These are phyloP conservation scores for Spodoptera exigua DNA, from an alignment of 2,888 invertebrate species.

Conservation along the genomic window DNA sequence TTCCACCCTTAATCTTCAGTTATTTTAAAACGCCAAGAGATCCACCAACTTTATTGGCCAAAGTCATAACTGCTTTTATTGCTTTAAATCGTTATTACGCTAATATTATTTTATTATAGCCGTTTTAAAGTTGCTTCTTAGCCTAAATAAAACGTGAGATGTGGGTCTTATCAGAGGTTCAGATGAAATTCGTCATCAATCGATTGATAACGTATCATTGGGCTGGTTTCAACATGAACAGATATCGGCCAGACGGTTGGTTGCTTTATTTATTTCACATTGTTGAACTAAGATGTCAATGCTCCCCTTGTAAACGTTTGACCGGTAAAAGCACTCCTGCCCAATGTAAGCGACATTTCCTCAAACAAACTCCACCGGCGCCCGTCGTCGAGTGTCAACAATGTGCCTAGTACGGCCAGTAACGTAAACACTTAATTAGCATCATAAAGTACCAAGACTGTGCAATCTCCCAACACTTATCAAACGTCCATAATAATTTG, in stretches of 20 bases:
- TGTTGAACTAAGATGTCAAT: constrained; percentile 62
- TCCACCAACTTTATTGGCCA: constrained; percentile 83
- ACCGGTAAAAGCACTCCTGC: constrained; percentile 71
- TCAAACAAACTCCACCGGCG: constrained; percentile 67
- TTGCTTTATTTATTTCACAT: constrained; percentile 56
- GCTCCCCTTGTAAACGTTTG: constrained; percentile 63
- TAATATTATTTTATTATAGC: constrained; percentile 83
- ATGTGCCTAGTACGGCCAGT: constrained; percentile 63
- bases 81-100: constrained; percentile 84
- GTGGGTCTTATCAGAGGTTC: constrained; percentile 70
- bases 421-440: constrained; percentile 87
- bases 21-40: constrained; percentile 84
- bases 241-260: constrained; percentile 57
- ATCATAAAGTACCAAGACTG: constrained; percentile 86
- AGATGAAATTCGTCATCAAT: constrained; percentile 69
- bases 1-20: constrained; percentile 85
- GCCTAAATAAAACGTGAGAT: constrained; percentile 73
- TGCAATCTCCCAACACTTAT: constrained; percentile 88
- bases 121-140: constrained; percentile 75
- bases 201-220: constrained; percentile 63
- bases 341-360: constrained; percentile 69
- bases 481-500: constrained; percentile 90
- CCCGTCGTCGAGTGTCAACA: constrained; percentile 72
- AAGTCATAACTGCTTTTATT: constrained; percentile 86
- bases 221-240: constrained; percentile 56